These are phyloP conservation scores for Sphaeridia pumilis DNA, from an alignment of 2,888 invertebrate species.

Conservation along the genomic window DNA sequence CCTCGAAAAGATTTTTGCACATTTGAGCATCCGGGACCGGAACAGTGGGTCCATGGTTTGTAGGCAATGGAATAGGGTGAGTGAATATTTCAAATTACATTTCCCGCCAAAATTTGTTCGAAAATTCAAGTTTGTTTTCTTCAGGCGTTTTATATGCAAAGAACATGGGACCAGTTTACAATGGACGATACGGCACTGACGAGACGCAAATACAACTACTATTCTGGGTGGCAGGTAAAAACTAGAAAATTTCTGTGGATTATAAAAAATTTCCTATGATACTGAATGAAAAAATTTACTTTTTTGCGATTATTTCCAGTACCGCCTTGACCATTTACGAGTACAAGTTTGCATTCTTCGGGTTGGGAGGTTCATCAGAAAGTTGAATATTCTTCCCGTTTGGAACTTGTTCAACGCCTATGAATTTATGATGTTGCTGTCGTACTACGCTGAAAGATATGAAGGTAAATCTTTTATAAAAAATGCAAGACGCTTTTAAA, in stretches of 20 bases:
- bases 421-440: conserved; percentile 71
- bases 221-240: conserved; percentile 63
- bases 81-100: too few species aligned
- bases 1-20: conserved; percentile 58
- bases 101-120: too few species aligned
- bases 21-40: conserved; percentile 54
- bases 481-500: too few species aligned
- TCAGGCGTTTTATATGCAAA: conserved; percentile 56
- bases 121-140: too few species aligned
- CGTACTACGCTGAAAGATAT: conserved; percentile 56
- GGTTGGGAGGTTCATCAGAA: conserved; percentile 54
- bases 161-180: conserved; percentile 62
- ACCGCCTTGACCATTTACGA: conserved; percentile 60
- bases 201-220: conserved; percentile 62
- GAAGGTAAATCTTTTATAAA: conserved; percentile 19
- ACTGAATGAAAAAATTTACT: too few species aligned
- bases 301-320: conserved; percentile 43
- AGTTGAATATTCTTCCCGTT: conserved; percentile 58
- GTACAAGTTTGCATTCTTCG: conserved; percentile 57
- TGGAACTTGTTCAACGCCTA: conserved; percentile 68
- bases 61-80: conserved; percentile 49
- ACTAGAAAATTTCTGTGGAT: too few species aligned
- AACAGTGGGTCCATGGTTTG: conserved; percentile 63
- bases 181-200: conserved; percentile 62
- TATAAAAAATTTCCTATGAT: too few species aligned